Conservation (phyloP, 2,797 vertebrate species). For the Coracias cyanogaster region DNA sequence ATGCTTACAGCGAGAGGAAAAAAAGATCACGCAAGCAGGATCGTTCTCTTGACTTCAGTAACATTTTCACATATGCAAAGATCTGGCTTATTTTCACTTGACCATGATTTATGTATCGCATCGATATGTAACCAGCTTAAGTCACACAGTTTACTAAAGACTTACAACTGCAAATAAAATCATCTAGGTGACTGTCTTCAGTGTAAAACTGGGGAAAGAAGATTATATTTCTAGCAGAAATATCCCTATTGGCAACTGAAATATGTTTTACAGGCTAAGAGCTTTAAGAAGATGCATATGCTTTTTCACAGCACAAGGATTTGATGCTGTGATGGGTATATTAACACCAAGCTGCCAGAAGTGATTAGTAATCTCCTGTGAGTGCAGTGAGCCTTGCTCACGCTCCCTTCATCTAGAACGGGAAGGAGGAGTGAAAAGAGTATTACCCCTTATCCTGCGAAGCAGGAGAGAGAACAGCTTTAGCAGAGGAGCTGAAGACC, state of each 20-base stretch:
- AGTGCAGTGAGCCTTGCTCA: neutral
- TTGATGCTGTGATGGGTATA: neutral
- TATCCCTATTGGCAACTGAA: neutral
- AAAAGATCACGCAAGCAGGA: neutral
- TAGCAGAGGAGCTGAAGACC: neutral
- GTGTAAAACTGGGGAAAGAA: neutral
- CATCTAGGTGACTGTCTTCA: neutral
- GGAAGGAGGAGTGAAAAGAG: neutral
- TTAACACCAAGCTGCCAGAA: slow-evolving; percentile 24
- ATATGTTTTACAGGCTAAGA: neutral
- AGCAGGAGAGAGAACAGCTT: neutral
- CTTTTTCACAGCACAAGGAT: neutral
- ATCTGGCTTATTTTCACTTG: neutral
- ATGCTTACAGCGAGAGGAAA: neutral
- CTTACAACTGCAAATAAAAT: slow-evolving; percentile 11
- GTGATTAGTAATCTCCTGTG: neutral
- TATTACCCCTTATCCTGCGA: neutral
- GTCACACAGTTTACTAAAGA: neutral
- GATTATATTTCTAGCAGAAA: slow-evolving; percentile 19
- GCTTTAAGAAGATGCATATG: neutral
- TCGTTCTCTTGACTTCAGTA: neutral
- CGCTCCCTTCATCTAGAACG: neutral
- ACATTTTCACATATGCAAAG: neutral
- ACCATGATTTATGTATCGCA: neutral
- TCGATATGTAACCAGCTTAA: neutral